Base-by-base conservation (phyloP, 2,113 vertebrate species). In the Rhinolophus ferrumequinum region DNA sequence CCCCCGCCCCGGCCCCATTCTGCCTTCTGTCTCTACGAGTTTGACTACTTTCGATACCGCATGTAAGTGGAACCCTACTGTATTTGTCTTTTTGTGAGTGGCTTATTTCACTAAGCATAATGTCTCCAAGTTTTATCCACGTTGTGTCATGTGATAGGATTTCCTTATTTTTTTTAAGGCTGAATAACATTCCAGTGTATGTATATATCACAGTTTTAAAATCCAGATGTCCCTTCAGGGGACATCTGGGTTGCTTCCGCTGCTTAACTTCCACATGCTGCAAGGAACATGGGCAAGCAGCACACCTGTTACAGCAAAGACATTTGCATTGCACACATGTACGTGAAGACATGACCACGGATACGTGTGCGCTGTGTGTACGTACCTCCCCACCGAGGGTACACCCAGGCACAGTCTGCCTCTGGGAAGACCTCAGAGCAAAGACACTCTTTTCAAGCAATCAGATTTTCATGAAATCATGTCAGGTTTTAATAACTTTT, bases 331-430 rank as follows among this genome's bases (percentile, higher is more conserved):
- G n/a, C 5, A 19, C 9, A 30, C 26, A 3, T 4, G 12, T 41
- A 44, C 33, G 2, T 3, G 41, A 15, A 47, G 38, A 18, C 19
- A 28, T 3, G 16, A 24, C 11, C 35, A n/a, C 30, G 75, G 6
- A 15, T 9, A 26, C 11, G 73, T 3, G 6, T 3, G 58, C 60
- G 56, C 6, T 8, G 7, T 13, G 38, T 26, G 8, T 4, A 13
- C 8, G 4, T 6, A 9, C 2, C 0, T 44, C 7, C 38, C n/a
- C 26, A 16, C 15, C 0, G 3, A 60, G 22, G 41, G 26, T 0
- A 41, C 26, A 41, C 16, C 2, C 30, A 16, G 69, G 64, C 13
- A 47, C 33, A 35, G 8, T 5, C 50, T 35, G 44, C n/a, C 82
- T 95, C 58, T 75, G 19, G 15, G 30, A 33, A 12, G 26, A 52